A percentile compares a stretch with the other conserved stretches of the same genome.
These are phyloP conservation scores for Otus sunia DNA, from an alignment of 2,113 vertebrate species.

Conservation along the genomic window DNA sequence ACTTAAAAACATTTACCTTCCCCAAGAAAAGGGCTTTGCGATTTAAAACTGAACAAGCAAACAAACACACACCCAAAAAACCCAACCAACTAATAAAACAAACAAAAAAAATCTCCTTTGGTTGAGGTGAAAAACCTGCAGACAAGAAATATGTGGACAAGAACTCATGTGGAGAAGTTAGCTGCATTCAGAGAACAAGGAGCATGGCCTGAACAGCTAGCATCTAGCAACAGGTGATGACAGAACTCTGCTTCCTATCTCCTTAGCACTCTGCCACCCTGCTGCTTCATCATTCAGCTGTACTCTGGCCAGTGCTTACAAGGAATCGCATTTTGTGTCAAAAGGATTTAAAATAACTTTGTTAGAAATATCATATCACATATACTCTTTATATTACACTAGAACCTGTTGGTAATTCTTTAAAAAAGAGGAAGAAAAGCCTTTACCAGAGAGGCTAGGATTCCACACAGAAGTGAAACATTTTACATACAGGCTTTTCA, in stretches of 20 bases:
- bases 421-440: background rate
- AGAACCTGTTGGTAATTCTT: background rate
- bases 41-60: background rate
- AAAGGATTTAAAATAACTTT: background rate
- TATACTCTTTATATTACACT: background rate
- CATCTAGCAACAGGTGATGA: background rate
- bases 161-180: background rate
- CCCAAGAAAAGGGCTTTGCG: background rate
- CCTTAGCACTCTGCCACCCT: background rate
- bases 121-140: background rate
- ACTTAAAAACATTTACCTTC: background rate
- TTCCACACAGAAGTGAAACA: background rate
- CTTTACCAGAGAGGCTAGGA: background rate
- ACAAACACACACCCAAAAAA: rapidly evolving
- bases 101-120: background rate
- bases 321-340: background rate
- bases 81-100: background rate
- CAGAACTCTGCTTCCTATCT: background rate
- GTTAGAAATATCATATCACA: background rate
- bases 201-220: background rate
- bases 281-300: background rate
- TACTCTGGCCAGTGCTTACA: background rate
- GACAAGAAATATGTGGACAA: background rate
- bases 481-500: background rate
- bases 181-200: background rate